Percentiles rank a stretch among this genome's conserved stretches.
Evolutionary conservation across 2,888 invertebrate species (phyloP).

Genomic region (Perithous albicinctus): DNA sequence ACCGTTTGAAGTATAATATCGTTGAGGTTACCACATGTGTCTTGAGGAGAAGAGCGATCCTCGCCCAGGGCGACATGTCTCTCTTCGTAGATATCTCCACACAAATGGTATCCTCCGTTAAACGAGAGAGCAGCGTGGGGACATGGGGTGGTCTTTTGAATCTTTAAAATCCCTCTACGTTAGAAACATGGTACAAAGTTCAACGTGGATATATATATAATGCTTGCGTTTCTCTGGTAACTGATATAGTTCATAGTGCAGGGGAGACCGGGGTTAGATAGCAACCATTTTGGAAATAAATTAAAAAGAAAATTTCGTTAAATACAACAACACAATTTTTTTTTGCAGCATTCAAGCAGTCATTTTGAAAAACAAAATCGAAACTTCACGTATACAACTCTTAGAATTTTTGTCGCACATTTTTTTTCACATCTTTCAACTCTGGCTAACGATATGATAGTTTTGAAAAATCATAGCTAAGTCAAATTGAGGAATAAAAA

Average conservation of each 20-base stretch:
- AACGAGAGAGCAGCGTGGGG: conserved; percentile 51
- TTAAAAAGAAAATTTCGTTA: too few relatives aligned
- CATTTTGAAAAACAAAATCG: too few relatives aligned
- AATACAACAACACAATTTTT: too few relatives aligned
- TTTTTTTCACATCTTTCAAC: too few relatives aligned
- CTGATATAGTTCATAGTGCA: not conserved
- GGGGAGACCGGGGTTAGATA: too few relatives aligned
- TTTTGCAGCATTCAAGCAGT: too few relatives aligned
- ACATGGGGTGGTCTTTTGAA: conserved; percentile 69
- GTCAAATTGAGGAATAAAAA: too few relatives aligned
- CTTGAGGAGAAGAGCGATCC: conserved; percentile 30
- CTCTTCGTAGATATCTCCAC: not conserved
- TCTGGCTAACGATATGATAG: too few relatives aligned
- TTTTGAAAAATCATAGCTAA: too few relatives aligned
- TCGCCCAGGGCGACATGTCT: conserved; percentile 14
- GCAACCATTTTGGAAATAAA: too few relatives aligned
- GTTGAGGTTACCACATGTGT: conserved; percentile 2
- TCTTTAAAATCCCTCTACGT: conserved; percentile 70
- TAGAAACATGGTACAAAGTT: conserved; percentile 66
- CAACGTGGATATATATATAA: conserved; percentile 56
- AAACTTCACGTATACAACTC: too few relatives aligned
- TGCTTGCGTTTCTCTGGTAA: conserved; percentile 13
- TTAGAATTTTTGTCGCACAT: too few relatives aligned
- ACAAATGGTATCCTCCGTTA: conserved; percentile 21
- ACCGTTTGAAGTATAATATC: conserved; percentile 9